These are phyloP conservation scores for Coturnix japonica DNA, from an alignment of 2,113 vertebrate genomes.

Conservation along the genomic window DNA sequence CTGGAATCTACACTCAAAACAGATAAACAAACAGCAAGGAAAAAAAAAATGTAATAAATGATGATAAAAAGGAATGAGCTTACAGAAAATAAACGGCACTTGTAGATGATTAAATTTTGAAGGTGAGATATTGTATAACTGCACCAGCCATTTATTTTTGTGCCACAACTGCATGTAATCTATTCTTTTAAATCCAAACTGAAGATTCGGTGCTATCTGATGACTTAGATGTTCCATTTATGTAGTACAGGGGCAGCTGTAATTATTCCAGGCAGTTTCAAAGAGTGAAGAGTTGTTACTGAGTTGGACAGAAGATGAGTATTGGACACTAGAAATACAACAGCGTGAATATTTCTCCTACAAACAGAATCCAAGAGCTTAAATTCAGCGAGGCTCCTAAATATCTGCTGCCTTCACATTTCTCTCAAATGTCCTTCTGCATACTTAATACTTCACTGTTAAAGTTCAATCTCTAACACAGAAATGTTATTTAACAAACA, in stretches of 20 bases:
- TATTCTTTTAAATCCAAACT: background rate
- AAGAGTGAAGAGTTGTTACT: background rate
- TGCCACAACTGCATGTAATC: conserved; percentile 20
- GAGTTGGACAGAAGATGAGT: background rate
- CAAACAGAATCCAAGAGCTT: background rate
- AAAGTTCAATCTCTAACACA: background rate
- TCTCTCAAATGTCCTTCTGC: background rate
- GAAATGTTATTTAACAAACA: background rate
- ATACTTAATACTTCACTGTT: background rate
- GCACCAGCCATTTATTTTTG: conserved; percentile 45
- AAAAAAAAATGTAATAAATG: background rate
- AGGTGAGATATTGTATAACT: conserved; percentile 31
- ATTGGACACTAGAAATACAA: background rate
- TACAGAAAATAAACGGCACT: conserved; percentile 52
- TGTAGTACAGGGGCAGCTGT: background rate
- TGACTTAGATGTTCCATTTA: background rate
- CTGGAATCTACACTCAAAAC: background rate
- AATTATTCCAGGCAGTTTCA: conserved; percentile 14
- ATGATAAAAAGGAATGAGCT: conserved; percentile 14
- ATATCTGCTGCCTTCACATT: background rate
- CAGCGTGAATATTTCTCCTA: background rate
- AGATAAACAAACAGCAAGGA: background rate
- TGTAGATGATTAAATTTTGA: conserved; percentile 59
- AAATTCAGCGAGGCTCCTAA: background rate
- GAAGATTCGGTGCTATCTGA: background rate